phyloP scores from a whole-genome alignment of 2,113 vertebrate species.

The Pterocles orientalis region DNA sequence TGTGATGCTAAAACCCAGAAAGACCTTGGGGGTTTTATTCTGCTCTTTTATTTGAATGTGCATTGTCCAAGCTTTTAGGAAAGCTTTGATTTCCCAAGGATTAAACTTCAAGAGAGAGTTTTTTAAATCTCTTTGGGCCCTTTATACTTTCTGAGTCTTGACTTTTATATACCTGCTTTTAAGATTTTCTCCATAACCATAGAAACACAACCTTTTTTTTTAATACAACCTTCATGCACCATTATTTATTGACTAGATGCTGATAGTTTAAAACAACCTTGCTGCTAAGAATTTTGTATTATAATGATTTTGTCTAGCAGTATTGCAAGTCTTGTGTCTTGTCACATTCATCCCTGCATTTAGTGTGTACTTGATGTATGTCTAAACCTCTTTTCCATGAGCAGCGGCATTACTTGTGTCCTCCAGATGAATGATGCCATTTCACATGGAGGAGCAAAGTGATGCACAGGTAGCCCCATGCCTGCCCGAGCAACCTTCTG shows the following conservation, averaged over 20 bases:
- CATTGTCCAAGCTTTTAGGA: not conserved
- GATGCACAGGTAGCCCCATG: rapidly evolving
- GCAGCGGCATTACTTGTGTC: not conserved
- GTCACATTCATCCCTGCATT: not conserved
- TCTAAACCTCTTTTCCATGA: not conserved
- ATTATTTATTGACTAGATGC: not conserved
- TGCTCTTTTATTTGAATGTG: not conserved
- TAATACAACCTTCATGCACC: not conserved
- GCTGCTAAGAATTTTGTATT: not conserved
- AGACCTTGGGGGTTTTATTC: not conserved
- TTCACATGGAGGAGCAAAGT: not conserved
- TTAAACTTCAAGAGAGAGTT: not conserved
- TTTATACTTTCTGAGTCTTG: not conserved
- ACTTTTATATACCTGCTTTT: not conserved
- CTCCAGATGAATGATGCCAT: not conserved
- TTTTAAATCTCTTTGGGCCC: not conserved
- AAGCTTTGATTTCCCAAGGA: not conserved
- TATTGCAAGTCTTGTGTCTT: not conserved
- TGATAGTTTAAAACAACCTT: not conserved
- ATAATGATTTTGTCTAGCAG: not conserved
- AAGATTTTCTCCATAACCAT: not conserved
- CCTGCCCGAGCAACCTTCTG: not conserved
- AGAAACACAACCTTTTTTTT: not conserved
- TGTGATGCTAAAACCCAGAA: not conserved
- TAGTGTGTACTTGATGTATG: not conserved